Evolutionary conservation across 2,888 invertebrate species (phyloP).

Genomic region (Netelia melanura): DNA sequence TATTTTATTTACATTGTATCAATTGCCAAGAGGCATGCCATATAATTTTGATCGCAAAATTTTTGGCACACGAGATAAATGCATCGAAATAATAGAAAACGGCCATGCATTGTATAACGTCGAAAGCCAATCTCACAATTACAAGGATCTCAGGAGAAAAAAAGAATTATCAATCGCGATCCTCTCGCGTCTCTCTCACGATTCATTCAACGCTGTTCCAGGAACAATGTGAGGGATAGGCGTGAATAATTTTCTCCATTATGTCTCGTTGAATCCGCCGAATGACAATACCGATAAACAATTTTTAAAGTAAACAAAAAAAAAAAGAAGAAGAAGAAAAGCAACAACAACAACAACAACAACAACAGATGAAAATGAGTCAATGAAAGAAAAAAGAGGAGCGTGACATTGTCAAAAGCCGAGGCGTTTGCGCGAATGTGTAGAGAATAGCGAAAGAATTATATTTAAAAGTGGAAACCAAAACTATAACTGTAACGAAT

Average conservation of each 20-base stretch:
- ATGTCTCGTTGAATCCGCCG: slow-evolving; percentile 18
- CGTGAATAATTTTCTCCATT: slow-evolving; percentile 22
- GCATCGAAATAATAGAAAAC: too few species aligned
- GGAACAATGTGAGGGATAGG: not conserved
- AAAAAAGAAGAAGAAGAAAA: not conserved
- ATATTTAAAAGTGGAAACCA: slow-evolving; percentile 11
- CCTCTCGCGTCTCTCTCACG: too few species aligned
- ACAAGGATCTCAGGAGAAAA: too few species aligned
- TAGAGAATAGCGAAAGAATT: slow-evolving; percentile 7
- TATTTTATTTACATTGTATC: too few species aligned
- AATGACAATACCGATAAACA: slow-evolving; percentile 50
- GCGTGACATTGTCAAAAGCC: too few species aligned
- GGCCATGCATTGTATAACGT: too few species aligned
- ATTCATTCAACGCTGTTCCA: not conserved
- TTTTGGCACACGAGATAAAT: too few species aligned
- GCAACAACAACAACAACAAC: not conserved
- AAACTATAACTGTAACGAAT: slow-evolving; percentile 21
- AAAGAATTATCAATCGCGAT: too few species aligned
- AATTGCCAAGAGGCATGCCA: too few species aligned
- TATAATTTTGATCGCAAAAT: too few species aligned
- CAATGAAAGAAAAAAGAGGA: too few species aligned
- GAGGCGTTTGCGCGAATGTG: not conserved
- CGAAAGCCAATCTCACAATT: too few species aligned
- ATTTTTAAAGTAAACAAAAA: not conserved
- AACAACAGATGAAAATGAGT: not conserved